Conservation (phyloP, 2,113 vertebrate species). For the Rhizomys pruinosus region DNA sequence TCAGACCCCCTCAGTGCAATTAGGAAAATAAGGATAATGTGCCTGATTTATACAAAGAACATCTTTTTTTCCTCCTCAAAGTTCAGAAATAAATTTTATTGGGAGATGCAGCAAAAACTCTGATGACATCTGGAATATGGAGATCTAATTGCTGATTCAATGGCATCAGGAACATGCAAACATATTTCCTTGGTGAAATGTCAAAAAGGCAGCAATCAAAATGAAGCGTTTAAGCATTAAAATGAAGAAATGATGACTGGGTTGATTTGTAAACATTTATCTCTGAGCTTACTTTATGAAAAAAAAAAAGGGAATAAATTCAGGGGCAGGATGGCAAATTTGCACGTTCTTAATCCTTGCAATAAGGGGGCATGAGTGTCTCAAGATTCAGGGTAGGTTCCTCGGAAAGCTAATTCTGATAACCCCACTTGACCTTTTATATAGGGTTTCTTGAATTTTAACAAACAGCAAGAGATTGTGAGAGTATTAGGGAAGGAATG, state of each 20-base stretch:
- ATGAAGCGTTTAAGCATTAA: slow-evolving; percentile 86
- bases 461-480: neutral
- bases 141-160: slow-evolving; percentile 88
- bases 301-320: slow-evolving; percentile 75
- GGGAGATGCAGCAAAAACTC: slow-evolving; percentile 84
- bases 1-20: slow-evolving; percentile 30
- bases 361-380: neutral
- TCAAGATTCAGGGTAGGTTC: neutral
- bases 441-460: neutral
- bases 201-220: slow-evolving; percentile 89
- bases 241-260: slow-evolving; percentile 87
- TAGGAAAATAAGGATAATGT: slow-evolving; percentile 76
- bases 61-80: slow-evolving; percentile 70
- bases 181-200: slow-evolving; percentile 89
- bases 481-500: neutral
- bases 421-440: neutral
- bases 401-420: neutral
- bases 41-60: slow-evolving; percentile 83
- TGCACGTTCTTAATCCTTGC: neutral
- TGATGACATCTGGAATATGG: slow-evolving; percentile 88
- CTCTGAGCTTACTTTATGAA: slow-evolving; percentile 85
- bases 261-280: slow-evolving; percentile 89
- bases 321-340: slow-evolving; percentile 75
- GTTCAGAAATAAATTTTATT: slow-evolving; percentile 85
- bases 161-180: slow-evolving; percentile 84